phyloP scores from a whole-genome alignment of 2,797 vertebrate genomes.

The Sardinella longiceps region DNA sequence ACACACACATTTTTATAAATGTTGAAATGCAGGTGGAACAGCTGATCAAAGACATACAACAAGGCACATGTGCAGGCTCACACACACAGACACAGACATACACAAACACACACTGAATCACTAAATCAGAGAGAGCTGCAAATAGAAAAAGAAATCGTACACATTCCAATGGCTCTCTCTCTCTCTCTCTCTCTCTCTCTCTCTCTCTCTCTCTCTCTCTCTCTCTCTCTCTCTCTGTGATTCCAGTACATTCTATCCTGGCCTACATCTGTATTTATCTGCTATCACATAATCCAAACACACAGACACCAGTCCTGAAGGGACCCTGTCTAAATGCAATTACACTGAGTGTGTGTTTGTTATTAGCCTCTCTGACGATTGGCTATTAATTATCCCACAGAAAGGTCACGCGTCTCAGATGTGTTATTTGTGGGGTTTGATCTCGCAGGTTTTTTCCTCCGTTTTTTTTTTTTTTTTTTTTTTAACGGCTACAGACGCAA shows the following conservation, averaged over 20 bases:
- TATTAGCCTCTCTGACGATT: conserved; percentile 35
- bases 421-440: neutral
- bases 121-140: neutral
- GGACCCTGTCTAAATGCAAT: conserved; percentile 27
- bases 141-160: neutral
- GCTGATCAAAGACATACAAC: neutral
- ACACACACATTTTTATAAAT: neutral
- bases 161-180: neutral
- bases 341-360: conserved; percentile 34
- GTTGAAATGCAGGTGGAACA: neutral
- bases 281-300: conserved; percentile 34
- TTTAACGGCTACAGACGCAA: neutral
- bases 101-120: neutral
- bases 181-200: neutral
- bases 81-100: neutral
- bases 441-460: neutral
- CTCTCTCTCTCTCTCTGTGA: neutral
- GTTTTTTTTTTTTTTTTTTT: neutral
- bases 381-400: conserved; percentile 23
- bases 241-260: neutral
- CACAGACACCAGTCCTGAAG: conserved; percentile 39
- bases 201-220: neutral
- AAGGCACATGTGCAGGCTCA: neutral
- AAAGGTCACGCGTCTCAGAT: neutral
- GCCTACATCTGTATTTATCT: conserved; percentile 22